A percentile compares a stretch with the other conserved stretches of the same genome.
Evolutionary conservation across 2,888 invertebrate genomes (phyloP).

Genomic region (Trachelus iudaicus): DNA sequence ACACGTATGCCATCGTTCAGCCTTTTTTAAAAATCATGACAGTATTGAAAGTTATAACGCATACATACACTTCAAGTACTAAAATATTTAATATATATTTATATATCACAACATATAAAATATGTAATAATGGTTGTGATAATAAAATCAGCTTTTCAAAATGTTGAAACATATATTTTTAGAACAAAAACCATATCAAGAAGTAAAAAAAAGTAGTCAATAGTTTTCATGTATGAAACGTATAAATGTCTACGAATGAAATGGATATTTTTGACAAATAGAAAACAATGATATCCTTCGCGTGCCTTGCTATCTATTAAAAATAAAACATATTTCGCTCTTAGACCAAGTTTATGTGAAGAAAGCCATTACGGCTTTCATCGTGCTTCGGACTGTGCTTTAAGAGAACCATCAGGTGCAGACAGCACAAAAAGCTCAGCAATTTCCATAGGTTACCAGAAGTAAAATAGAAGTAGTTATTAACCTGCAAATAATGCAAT

Average conservation of each 20-base stretch:
- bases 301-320: not conserved
- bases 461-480: not conserved
- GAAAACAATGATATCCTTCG: not conserved
- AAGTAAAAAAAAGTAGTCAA: too few relatives aligned
- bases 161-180: too few relatives aligned
- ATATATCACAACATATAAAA: not conserved
- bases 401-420: not conserved
- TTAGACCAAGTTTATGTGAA: not conserved
- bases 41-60: too few relatives aligned
- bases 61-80: too few relatives aligned
- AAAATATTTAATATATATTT: not conserved
- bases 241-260: too few relatives aligned
- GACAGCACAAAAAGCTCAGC: not conserved
- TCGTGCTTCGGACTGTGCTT: not conserved
- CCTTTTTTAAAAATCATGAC: too few relatives aligned
- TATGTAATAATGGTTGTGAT: too few relatives aligned
- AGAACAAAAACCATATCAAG: too few relatives aligned
- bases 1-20: too few relatives aligned
- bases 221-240: too few relatives aligned
- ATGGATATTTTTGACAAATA: not conserved
- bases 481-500: not conserved
- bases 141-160: too few relatives aligned
- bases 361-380: not conserved
- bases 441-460: not conserved
- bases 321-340: not conserved